Percentiles rank a stretch among this genome's conserved stretches.
Evolutionary conservation across 2,113 vertebrate genomes (phyloP).

Genomic region (Ivindomyrus marchei): DNA sequence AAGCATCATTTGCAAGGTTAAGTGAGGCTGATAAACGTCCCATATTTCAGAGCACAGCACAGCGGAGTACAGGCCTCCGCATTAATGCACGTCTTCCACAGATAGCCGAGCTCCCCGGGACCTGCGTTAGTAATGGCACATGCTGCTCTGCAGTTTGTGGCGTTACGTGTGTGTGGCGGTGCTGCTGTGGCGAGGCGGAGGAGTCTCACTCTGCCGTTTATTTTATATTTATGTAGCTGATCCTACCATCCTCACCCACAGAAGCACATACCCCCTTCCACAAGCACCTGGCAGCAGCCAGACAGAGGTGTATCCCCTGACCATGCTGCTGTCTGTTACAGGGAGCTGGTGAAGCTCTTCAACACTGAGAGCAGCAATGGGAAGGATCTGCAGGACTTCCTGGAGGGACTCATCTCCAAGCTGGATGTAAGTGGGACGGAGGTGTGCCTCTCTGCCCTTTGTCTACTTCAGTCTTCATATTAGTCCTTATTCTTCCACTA

Average conservation of each 20-base stretch:
- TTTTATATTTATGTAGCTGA: not conserved
- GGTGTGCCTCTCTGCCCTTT: not conserved
- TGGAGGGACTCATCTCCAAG: slow-evolving; percentile 45
- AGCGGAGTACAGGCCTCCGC: not conserved
- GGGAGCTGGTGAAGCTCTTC: slow-evolving; percentile 67
- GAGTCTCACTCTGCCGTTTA: not conserved
- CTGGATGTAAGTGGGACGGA: slow-evolving; percentile 45
- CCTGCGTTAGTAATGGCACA: not conserved
- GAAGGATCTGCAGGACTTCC: slow-evolving; percentile 57
- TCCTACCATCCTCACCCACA: not conserved
- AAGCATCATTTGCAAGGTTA: slow-evolving; percentile 4
- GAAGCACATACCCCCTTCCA: not conserved
- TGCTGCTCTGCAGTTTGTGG: not conserved
- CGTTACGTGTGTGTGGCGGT: not conserved
- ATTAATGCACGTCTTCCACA: not conserved
- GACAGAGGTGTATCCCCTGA: not conserved
- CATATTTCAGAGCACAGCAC: not conserved
- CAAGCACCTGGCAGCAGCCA: not conserved
- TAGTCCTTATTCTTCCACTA: not conserved
- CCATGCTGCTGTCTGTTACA: slow-evolving; percentile 37
- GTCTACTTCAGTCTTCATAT: not conserved
- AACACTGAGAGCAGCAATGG: slow-evolving; percentile 48
- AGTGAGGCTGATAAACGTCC: not conserved
- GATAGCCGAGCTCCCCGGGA: not conserved
- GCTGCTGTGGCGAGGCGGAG: not conserved